A percentile compares a stretch with the other conserved stretches of the same genome.
phyloP scores from a whole-genome alignment of 2,113 vertebrate genomes.

The Glaucidium brasilianum region DNA sequence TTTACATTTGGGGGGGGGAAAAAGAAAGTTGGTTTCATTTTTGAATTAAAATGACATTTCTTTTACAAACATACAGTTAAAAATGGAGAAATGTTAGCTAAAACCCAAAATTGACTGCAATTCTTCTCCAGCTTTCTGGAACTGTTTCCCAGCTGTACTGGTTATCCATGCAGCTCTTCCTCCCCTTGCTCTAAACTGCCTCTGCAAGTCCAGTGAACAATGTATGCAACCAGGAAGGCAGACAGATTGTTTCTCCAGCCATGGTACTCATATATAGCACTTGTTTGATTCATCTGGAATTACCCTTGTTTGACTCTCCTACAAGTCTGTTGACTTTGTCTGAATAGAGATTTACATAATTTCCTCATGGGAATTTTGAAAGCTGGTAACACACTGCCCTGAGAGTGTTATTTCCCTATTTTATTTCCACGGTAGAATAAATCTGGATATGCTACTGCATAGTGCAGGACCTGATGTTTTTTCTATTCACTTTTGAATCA shows the following conservation, averaged over 20 bases:
- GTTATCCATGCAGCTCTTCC: background rate
- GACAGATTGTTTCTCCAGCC: background rate
- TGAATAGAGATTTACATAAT: slow-evolving; percentile 46
- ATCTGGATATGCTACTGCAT: background rate
- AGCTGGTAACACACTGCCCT: background rate
- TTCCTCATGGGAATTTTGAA: slow-evolving; percentile 8
- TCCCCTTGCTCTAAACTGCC: background rate
- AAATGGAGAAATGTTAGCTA: background rate
- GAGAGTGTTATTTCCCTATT: background rate
- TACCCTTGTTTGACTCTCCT: slow-evolving; percentile 33
- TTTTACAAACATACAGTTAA: background rate
- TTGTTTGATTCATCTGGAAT: slow-evolving; percentile 13
- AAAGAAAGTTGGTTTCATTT: background rate
- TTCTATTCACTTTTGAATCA: background rate
- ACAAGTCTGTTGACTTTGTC: slow-evolving; percentile 37
- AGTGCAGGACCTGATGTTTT: background rate
- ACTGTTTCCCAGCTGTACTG: background rate
- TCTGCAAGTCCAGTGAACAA: background rate
- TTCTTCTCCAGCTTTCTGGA: background rate
- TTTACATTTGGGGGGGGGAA: background rate
- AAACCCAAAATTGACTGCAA: background rate
- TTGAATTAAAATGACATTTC: background rate
- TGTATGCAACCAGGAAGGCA: background rate
- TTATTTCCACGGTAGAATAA: slow-evolving; percentile 26
- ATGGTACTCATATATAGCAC: background rate